Base-by-base conservation (phyloP, 53 echinoderm and acorn worm species). In the Echinarachnius parma region DNA sequence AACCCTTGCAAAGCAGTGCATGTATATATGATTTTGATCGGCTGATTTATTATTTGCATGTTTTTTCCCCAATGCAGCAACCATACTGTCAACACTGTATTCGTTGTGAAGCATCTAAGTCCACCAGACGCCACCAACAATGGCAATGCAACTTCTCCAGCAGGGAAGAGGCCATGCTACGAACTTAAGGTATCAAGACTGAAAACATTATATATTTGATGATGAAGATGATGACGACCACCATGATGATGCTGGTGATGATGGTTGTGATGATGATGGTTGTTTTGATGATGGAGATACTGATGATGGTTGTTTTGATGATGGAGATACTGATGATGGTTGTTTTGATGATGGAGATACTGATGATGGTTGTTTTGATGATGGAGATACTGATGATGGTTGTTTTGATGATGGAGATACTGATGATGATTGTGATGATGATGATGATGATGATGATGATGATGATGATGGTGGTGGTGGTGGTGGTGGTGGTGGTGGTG, bases 21-120 rank as follows among this genome's bases (percentile, higher is more conserved):
- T n/a, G n/a, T n/a, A n/a, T n/a, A n/a, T n/a, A n/a, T n/a, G n/a
- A n/a, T n/a, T n/a, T n/a, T n/a, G n/a, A n/a, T n/a, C n/a, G n/a
- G n/a, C n/a, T n/a, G n/a, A n/a, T n/a, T n/a, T n/a, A n/a, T n/a
- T n/a, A n/a, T 29, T 4, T 59, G 1, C 11, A 5, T 59, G 1
- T 30, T 50, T 4, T 50, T 11, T 25, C 31, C 55, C 4, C 31
- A 27, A 74, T 78, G 22, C 83, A 93, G 93, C 31, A 65, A 72
- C 48, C 85, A 91, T 69, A 44, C 29, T 25, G 91, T 96, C 9
- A 63, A 86, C 39, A 96, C 83, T 13, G 84, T 87, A 4, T 75
- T 96, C 46, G 77, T 91, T 5, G 96, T 96, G 4, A 86, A 91
- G 32, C 96, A 96, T 77, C 80, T 96, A n/a, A 83, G 87, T 21